These are phyloP conservation scores for Heliothis peltigera DNA, from an alignment of 2,888 invertebrate species.

Conservation along the genomic window DNA sequence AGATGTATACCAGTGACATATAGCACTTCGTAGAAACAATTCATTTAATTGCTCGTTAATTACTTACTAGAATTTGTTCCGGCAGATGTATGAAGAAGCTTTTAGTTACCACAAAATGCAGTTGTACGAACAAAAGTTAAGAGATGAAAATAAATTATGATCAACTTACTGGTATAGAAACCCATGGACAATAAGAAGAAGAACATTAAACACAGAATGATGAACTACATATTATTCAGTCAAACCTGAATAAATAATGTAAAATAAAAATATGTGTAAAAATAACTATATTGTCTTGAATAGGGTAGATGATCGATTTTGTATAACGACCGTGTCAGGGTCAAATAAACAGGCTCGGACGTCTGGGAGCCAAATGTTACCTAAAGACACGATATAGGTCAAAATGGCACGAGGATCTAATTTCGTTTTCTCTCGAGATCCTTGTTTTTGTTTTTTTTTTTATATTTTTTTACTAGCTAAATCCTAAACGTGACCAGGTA, in stretches of 20 bases:
- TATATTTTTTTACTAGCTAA: neutral
- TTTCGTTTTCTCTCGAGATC: too few species aligned
- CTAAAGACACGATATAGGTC: neutral
- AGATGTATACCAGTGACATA: constrained; percentile 24
- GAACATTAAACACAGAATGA: too few species aligned
- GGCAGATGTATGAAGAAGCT: constrained; percentile 2
- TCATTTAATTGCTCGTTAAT: constrained; percentile 40
- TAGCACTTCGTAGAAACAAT: constrained; percentile 47
- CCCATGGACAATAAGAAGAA: too few species aligned
- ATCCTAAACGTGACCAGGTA: too few species aligned
- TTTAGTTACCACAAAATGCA: constrained; percentile 1
- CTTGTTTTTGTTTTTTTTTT: too few species aligned
- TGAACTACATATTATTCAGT: too few species aligned
- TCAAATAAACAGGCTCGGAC: neutral
- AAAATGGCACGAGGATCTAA: neutral
- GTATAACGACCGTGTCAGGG: neutral
- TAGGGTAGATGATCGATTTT: constrained; percentile 4
- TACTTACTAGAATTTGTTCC: constrained; percentile 14
- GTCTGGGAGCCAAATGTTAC: neutral
- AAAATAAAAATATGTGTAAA: too few species aligned
- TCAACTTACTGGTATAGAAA: too few species aligned
- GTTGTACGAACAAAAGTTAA: neutral
- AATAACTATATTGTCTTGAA: neutral
- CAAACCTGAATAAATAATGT: too few species aligned
- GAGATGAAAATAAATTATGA: too few species aligned